Base-by-base conservation (phyloP, 2,888 invertebrate genomes). In the Linnaemya tessellans region DNA sequence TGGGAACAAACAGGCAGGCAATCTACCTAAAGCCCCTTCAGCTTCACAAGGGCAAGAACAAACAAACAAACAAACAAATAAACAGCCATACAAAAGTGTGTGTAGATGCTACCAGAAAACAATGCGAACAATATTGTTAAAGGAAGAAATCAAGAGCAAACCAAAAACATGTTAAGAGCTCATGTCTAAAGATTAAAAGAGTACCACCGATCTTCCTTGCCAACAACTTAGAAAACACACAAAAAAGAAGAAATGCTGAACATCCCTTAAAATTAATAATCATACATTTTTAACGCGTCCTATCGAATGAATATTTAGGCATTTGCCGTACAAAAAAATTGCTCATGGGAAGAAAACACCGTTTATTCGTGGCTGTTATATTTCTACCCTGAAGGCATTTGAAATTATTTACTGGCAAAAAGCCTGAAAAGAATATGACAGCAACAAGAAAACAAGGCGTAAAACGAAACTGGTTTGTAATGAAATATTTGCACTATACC, bases 391-490 rank as follows among this genome's bases (percentile, higher is more conserved):
- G 10, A 38, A 4, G 56, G 18, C 30, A 38, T 67, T 58, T 67
- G 5, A 30, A 77, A 54, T 41, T 78, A 62, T 68, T 78, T 49
- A 60, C 9, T 25, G 64, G 64, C 54, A 67, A 46, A 67, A 77
- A 58, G 20, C 25, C 46, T 9, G 35, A 25, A 25, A 58, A 73
- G 13, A 30, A 46, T 18, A n/a, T 11, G 22, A 15, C 54, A 56
- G 15, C 13, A 46, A 35, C 35, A n/a, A 60, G 9, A 73, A 25
- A 30, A 25, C 60, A 68, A 64, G 46, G 73, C 73, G 56, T 73
- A 65, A 80, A 80, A 25, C 41, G 30, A 80, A 80, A 80, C 80
- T 73, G 73, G 80, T 80, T 80, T 80, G 56, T 20, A 51, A 60
- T 62, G 18, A 78, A 78, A 78, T 78, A 78, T 78, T 78, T 68